Conservation (phyloP, 2,797 vertebrate species). For the Rallus crepitans region DNA sequence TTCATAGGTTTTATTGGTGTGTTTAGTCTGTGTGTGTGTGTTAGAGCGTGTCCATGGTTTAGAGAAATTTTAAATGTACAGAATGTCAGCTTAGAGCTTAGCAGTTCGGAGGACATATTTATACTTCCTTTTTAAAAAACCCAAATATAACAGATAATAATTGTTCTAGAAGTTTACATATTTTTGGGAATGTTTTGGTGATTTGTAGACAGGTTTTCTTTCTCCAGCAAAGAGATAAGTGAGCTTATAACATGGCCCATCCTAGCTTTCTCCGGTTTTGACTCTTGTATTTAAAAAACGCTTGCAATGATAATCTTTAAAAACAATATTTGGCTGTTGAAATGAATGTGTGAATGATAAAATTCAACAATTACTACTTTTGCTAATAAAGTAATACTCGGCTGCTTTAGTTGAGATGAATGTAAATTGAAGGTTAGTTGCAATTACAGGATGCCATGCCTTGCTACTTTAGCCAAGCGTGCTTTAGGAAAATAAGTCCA, state of each 20-base stretch:
- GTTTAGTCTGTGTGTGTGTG: conserved; percentile 3
- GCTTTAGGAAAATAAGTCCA: neutral
- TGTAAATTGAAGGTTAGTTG: neutral
- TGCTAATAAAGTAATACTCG: fast-evolving
- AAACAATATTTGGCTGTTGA: neutral
- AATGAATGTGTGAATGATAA: neutral
- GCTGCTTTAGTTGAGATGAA: neutral
- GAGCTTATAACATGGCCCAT: conserved; percentile 27
- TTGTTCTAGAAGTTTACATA: neutral
- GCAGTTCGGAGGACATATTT: neutral
- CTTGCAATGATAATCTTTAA: neutral
- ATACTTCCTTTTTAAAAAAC: neutral
- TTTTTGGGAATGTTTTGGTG: neutral
- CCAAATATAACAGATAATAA: neutral
- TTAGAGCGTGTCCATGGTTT: neutral
- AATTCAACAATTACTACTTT: fast-evolving
- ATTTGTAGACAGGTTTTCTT: neutral
- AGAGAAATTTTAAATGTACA: conserved; percentile 1
- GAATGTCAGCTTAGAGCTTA: neutral
- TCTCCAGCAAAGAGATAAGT: neutral
- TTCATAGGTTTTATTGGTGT: neutral
- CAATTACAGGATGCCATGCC: neutral
- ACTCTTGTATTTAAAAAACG: neutral
- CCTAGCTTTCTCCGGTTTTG: neutral
- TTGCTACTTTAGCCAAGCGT: neutral